Evolutionary conservation across 30 jellyfish, hydroid and myxozoan species (phyloP).

Genomic region (Aurelia aurita complex sp. Pacific): DNA sequence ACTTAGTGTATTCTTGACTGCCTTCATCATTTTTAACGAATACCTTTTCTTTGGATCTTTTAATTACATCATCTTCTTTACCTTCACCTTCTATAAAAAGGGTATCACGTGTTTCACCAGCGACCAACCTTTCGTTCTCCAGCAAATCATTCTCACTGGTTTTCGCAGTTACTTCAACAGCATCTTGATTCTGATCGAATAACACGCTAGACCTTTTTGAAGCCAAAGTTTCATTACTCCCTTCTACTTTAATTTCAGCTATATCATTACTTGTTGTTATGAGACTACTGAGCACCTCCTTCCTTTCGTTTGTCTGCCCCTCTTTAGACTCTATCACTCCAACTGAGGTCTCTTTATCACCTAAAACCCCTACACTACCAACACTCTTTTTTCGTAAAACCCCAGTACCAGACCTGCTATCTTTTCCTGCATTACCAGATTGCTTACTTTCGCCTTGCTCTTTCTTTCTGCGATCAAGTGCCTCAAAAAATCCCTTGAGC

Average conservation of each 20-base stretch:
- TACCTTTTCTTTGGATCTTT: too few relatives aligned
- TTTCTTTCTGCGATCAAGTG: conserved; percentile 49
- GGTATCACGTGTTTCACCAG: too few relatives aligned
- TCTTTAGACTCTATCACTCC: too few relatives aligned
- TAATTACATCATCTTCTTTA: too few relatives aligned
- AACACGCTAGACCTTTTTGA: neutral
- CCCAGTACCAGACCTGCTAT: neutral
- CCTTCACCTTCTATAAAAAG: too few relatives aligned
- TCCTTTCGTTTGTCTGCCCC: neutral
- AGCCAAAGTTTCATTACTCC: neutral
- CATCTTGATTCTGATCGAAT: too few relatives aligned
- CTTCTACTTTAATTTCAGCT: neutral
- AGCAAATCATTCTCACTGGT: too few relatives aligned
- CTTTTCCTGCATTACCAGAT: neutral
- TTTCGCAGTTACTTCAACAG: too few relatives aligned
- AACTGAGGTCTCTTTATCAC: too few relatives aligned
- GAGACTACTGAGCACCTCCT: neutral
- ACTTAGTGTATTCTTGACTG: too few relatives aligned
- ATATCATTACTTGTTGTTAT: neutral
- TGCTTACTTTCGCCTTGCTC: conserved; percentile 4
- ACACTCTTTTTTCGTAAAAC: neutral
- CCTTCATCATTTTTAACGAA: too few relatives aligned
- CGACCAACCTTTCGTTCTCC: too few relatives aligned
- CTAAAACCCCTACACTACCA: neutral
- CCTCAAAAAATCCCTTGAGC: conserved; percentile 55